Conservation (phyloP, 92 coral and sea anemone genomes). For the Zoanthus gigantus region DNA sequence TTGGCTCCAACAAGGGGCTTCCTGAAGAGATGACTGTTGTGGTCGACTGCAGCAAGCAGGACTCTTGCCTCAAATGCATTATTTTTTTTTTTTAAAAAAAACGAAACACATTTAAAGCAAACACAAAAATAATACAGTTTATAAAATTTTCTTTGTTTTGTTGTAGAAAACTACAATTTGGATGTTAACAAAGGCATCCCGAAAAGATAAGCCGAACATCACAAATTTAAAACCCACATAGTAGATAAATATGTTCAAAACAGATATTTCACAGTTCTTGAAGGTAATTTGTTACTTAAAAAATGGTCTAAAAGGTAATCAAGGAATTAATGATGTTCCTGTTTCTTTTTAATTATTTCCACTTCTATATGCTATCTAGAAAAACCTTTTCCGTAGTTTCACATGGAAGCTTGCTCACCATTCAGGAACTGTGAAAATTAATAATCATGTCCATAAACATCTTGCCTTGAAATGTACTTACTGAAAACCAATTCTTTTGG, state of each 20-base stretch:
- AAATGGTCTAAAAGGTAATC: too few relatives aligned
- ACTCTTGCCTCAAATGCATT: constrained; percentile 24
- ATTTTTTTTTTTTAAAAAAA: neutral
- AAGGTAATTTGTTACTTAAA: too few relatives aligned
- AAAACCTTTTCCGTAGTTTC: neutral
- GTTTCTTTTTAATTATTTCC: too few relatives aligned
- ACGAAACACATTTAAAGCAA: neutral
- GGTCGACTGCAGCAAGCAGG: constrained; percentile 38
- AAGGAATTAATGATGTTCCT: too few relatives aligned
- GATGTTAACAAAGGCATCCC: constrained; percentile 6
- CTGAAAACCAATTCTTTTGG: constrained; percentile 20
- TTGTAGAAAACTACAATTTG: neutral
- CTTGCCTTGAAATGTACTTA: constrained; percentile 1
- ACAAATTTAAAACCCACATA: neutral
- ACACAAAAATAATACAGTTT: neutral
- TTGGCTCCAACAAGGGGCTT: constrained; percentile 31
- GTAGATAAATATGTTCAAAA: too few relatives aligned
- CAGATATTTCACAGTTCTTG: too few relatives aligned
- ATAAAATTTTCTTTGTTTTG: neutral
- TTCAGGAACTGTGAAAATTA: neutral
- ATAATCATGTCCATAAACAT: neutral
- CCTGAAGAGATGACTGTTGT: constrained; percentile 44
- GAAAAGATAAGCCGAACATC: neutral
- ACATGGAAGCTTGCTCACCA: neutral
- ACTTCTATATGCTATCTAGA: neutral